These are phyloP conservation scores for Drosophila neocordata DNA, from an alignment of 1,140 invertebrate genomes.

Conservation along the genomic window DNA sequence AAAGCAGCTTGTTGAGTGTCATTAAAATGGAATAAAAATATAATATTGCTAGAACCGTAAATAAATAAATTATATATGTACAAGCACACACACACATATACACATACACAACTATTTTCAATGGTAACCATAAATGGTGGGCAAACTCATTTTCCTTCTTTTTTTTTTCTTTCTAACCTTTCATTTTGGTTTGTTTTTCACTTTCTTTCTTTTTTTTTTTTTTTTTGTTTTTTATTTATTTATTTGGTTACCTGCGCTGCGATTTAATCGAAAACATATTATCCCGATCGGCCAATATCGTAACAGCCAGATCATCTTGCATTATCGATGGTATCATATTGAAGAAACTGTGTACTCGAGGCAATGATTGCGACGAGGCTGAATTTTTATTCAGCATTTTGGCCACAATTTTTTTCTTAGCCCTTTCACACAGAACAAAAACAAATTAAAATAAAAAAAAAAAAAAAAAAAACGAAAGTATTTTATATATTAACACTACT, in stretches of 20 bases:
- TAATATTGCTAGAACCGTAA: constrained; percentile 15
- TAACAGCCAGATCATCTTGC: constrained; percentile 77
- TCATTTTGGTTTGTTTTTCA: too few relatives aligned
- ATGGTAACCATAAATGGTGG: constrained; percentile 38
- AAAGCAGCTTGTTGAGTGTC: constrained; percentile 42
- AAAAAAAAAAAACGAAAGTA: background rate
- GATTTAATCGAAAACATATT: constrained; percentile 82
- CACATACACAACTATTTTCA: constrained; percentile 41
- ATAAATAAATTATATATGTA: constrained; percentile 19
- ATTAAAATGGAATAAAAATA: constrained; percentile 60
- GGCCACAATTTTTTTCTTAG: background rate
- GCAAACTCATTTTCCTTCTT: background rate
- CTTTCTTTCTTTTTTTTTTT: background rate
- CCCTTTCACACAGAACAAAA: background rate
- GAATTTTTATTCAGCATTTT: constrained; percentile 79
- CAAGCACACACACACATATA: constrained; percentile 5
- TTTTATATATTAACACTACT: constrained; percentile 1
- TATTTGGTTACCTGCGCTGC: constrained; percentile 76
- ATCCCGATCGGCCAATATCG: constrained; percentile 72
- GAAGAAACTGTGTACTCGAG: constrained; percentile 80
- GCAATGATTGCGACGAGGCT: constrained; percentile 73
- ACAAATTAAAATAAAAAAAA: constrained; percentile 19
- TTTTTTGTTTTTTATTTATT: too few relatives aligned
- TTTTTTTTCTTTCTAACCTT: too few relatives aligned
- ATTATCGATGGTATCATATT: constrained; percentile 80